Percentiles rank a stretch among this genome's conserved stretches.
Conservation (phyloP, 2,797 vertebrate species). For the Gadopsis marmoratus region DNA sequence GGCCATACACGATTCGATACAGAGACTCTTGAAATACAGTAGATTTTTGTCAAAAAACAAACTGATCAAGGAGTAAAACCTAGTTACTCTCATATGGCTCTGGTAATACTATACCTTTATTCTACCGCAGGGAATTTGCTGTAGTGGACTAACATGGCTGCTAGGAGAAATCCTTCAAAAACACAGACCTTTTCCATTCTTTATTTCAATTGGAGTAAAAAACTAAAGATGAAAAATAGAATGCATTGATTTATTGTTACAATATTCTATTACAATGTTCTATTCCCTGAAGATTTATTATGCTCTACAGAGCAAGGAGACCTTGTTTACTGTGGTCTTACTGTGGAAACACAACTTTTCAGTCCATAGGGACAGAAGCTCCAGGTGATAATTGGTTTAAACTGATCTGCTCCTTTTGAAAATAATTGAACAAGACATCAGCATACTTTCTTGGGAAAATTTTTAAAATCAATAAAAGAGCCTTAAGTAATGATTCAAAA, state of each 20-base stretch:
- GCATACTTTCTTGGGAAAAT: not conserved
- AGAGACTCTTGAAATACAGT: too few species aligned
- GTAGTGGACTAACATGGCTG: not conserved
- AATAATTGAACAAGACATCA: too few species aligned
- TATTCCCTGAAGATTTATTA: not conserved
- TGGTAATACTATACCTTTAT: not conserved
- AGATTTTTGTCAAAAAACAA: not conserved
- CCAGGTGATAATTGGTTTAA: not conserved
- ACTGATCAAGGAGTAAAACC: not conserved
- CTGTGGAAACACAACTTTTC: not conserved
- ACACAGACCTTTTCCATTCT: not conserved
- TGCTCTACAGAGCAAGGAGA: not conserved
- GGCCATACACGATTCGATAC: not conserved
- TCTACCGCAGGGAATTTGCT: not conserved
- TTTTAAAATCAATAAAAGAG: not conserved
- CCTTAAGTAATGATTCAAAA: not conserved
- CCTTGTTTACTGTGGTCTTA: too few species aligned
- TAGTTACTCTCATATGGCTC: too few species aligned
- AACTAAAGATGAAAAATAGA: too few species aligned
- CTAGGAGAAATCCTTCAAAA: not conserved
- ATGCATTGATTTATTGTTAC: not conserved
- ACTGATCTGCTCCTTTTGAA: not conserved
- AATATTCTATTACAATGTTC: not conserved
- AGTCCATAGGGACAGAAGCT: not conserved
- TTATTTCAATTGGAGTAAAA: too few species aligned